phyloP scores from a whole-genome alignment of 1,140 invertebrate genomes.

The Trypoxylus dichotomus region DNA sequence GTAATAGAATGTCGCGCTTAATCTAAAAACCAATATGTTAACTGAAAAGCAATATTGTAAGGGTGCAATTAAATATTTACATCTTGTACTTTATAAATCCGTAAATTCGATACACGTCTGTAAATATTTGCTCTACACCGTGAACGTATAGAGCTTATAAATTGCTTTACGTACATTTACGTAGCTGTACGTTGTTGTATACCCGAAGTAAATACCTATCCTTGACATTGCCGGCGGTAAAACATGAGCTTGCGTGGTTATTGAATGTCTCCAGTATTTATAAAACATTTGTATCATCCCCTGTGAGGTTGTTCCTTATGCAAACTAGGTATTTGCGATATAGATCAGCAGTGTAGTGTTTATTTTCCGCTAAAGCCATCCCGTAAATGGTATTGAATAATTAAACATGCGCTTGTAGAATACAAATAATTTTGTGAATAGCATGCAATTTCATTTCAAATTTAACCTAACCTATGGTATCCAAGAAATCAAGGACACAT shows the following conservation, averaged over 20 bases:
- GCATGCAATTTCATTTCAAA: background rate
- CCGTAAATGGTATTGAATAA: too few species aligned
- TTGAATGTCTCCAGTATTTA: slow-evolving; percentile 8
- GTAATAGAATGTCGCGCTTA: too few species aligned
- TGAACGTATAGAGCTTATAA: background rate
- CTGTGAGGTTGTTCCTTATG: background rate
- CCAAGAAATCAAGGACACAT: background rate
- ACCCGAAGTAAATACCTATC: background rate
- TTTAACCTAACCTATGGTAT: background rate
- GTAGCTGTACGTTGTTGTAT: background rate
- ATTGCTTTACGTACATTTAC: background rate
- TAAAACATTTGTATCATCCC: background rate
- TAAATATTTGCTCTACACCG: background rate
- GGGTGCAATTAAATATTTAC: too few species aligned
- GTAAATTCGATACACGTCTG: background rate
- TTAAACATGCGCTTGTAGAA: too few species aligned
- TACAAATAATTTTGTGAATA: too few species aligned
- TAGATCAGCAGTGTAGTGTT: background rate
- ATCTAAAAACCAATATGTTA: too few species aligned
- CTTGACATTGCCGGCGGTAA: background rate
- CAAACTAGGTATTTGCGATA: background rate
- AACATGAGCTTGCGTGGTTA: background rate
- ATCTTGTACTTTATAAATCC: background rate
- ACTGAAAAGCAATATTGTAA: too few species aligned
- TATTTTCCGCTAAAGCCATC: too few species aligned